Conservation (phyloP, 2,113 vertebrate genomes). For the Illadopsis cleaveri region DNA sequence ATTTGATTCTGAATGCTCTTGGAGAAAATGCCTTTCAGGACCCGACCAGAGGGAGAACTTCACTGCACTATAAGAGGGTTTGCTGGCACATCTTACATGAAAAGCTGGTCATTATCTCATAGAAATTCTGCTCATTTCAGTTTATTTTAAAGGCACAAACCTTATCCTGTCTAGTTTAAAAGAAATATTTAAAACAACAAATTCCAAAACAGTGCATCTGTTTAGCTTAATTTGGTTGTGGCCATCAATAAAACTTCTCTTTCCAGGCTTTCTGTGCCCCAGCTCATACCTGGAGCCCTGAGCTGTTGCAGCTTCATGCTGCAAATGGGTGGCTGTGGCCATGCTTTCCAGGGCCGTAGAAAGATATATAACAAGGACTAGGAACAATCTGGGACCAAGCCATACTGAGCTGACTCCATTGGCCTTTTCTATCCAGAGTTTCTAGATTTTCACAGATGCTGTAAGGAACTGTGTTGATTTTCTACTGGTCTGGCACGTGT, state of each 20-base stretch:
- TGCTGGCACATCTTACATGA: neutral
- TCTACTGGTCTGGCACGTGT: accelerated
- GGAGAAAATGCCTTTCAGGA: neutral
- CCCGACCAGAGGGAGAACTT: neutral
- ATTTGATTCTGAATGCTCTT: constrained; percentile 1
- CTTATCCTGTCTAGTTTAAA: neutral
- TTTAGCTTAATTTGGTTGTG: neutral
- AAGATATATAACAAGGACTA: neutral
- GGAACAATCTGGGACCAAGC: neutral
- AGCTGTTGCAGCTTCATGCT: neutral
- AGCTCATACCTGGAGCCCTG: neutral
- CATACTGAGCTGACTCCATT: neutral
- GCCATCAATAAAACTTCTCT: neutral
- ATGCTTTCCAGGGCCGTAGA: neutral
- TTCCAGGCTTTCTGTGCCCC: neutral
- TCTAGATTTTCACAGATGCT: neutral
- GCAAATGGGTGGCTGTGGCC: neutral
- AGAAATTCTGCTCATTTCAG: neutral
- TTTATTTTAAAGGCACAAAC: neutral
- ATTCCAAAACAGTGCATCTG: neutral
- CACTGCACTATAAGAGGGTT: neutral
- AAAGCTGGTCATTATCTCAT: neutral
- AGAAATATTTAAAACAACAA: neutral
- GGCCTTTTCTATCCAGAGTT: neutral
- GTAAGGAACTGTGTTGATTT: neutral